Conservation (phyloP, 2,797 vertebrate genomes). For the Myiothlypis coronata region DNA sequence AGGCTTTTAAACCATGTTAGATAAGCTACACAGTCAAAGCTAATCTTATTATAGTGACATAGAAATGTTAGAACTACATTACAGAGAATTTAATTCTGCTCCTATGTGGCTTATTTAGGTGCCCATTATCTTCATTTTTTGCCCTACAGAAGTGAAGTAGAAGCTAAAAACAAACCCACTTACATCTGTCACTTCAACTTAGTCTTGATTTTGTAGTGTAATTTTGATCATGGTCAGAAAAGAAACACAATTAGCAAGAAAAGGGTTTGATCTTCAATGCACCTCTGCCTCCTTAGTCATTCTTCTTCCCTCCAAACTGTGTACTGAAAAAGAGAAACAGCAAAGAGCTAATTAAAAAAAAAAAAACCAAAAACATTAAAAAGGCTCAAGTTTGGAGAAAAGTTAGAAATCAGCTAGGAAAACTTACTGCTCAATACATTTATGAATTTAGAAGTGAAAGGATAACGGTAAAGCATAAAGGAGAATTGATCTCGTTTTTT, state of each 20-base stretch:
- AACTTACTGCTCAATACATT: background rate
- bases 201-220: background rate
- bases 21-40: background rate
- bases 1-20: conserved; percentile 6
- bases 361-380: background rate
- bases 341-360: background rate
- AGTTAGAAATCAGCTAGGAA: background rate
- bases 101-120: background rate
- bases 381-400: background rate
- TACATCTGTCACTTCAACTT: background rate
- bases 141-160: background rate
- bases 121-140: conserved; percentile 17
- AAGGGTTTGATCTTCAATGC: background rate
- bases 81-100: conserved; percentile 16
- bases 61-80: background rate
- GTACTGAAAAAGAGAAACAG: background rate
- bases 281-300: background rate
- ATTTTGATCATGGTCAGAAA: conserved; percentile 11
- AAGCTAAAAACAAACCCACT: conserved; percentile 18
- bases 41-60: conserved; percentile 2
- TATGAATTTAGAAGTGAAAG: background rate
- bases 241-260: conserved; percentile 16
- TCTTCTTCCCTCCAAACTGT: background rate
- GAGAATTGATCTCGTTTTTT: background rate
- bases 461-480: background rate